These are phyloP conservation scores for Eupeodes latifasciatus DNA, from an alignment of 2,888 invertebrate species.

Conservation along the genomic window DNA sequence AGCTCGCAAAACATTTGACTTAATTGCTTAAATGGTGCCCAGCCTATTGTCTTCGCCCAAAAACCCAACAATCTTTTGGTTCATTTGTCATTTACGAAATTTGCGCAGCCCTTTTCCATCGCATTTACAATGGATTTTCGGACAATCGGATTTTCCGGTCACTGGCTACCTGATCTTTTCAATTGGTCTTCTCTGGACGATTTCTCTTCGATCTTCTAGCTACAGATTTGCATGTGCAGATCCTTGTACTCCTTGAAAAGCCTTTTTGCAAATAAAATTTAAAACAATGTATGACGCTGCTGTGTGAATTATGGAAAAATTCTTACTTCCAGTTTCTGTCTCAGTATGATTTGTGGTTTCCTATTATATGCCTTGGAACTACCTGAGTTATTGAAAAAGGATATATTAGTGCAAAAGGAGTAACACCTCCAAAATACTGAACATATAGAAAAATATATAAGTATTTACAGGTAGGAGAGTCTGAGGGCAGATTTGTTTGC, in stretches of 20 bases:
- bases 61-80: slow-evolving; percentile 57
- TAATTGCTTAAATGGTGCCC: slow-evolving; percentile 70
- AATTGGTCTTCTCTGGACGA: background rate
- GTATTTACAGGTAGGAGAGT: slow-evolving; percentile 56
- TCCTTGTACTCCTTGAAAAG: slow-evolving; percentile 27
- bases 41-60: slow-evolving; percentile 68
- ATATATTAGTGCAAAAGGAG: slow-evolving; percentile 71
- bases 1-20: slow-evolving; percentile 75
- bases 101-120: background rate
- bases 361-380: background rate
- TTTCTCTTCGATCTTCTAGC: background rate
- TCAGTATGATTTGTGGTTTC: slow-evolving; percentile 40
- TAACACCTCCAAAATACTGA: slow-evolving; percentile 66
- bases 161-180: slow-evolving; percentile 61
- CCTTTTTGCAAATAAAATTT: slow-evolving; percentile 42
- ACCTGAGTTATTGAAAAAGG: background rate
- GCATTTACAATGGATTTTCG: slow-evolving; percentile 24
- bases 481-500: slow-evolving; percentile 73
- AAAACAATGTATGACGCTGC: background rate
- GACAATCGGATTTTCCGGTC: slow-evolving; percentile 73
- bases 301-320: slow-evolving; percentile 37
- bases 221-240: slow-evolving; percentile 54
- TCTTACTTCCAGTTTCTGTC: background rate
- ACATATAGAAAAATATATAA: background rate
- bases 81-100: slow-evolving; percentile 52